Conservation (phyloP, 2,113 vertebrate genomes). For the Neodontobutis hainanensis region DNA sequence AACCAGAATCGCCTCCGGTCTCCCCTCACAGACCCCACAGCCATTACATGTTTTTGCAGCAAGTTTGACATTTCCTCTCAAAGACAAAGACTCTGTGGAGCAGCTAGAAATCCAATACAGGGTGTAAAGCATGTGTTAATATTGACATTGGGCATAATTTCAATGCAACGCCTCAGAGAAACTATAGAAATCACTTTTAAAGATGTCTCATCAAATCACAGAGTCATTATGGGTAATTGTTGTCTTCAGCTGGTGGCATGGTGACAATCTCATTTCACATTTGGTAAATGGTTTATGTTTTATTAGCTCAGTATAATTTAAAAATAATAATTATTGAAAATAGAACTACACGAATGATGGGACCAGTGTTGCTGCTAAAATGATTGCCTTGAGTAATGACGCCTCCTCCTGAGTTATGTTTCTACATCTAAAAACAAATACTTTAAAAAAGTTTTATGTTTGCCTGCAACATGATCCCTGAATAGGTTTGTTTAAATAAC, state of each 20-base stretch:
- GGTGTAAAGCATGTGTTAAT: background rate
- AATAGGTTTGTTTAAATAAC: too few species aligned
- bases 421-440: too few species aligned
- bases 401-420: background rate
- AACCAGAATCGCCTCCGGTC: background rate
- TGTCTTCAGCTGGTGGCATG: background rate
- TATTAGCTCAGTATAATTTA: background rate
- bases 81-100: background rate
- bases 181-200: background rate
- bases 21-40: background rate
- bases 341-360: background rate
- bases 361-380: background rate
- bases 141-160: background rate
- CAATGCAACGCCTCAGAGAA: background rate
- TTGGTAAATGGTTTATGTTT: background rate
- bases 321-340: background rate
- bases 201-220: slow-evolving; percentile 1
- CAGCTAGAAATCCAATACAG: background rate
- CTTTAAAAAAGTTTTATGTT: too few species aligned
- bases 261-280: background rate
- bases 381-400: background rate
- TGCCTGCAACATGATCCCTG: too few species aligned
- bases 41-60: background rate
- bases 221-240: slow-evolving; percentile 1
- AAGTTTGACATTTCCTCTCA: background rate